Percentiles rank a stretch among this genome's conserved stretches.
Conservation (phyloP, 2,888 invertebrate genomes). For the Diarsia mendica region DNA sequence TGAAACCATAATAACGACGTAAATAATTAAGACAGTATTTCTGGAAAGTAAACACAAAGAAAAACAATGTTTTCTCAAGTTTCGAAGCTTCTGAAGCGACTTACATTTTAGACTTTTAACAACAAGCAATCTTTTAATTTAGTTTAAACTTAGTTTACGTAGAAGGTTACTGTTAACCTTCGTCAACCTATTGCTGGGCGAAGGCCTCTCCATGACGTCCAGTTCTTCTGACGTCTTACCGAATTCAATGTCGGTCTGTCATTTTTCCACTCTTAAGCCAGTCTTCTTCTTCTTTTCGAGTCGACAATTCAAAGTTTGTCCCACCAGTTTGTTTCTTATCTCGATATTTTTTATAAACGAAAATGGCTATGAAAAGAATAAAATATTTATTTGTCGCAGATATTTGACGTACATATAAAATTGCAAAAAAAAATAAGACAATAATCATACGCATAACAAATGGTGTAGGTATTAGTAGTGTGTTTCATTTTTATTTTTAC, state of each 20-base stretch:
- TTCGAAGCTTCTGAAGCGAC: not conserved
- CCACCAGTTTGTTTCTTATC: not conserved
- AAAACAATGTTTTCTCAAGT: not conserved
- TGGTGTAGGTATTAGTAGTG: too few relatives aligned
- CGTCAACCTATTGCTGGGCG: not conserved
- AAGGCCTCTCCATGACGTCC: not conserved
- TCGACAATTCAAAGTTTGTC: not conserved
- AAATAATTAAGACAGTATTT: not conserved
- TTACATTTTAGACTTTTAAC: not conserved
- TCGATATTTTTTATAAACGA: not conserved
- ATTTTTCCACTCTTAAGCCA: too few relatives aligned
- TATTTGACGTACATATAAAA: too few relatives aligned
- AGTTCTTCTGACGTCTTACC: not conserved
- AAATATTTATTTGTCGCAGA: too few relatives aligned
- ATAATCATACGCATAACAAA: too few relatives aligned
- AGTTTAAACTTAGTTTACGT: not conserved
- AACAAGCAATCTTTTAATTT: not conserved
- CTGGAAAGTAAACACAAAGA: not conserved
- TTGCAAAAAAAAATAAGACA: too few relatives aligned
- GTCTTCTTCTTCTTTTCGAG: not conserved
- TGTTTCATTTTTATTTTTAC: slow-evolving; percentile 3
- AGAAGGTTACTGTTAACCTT: not conserved
- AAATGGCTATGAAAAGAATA: not conserved
- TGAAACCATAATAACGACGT: not conserved
- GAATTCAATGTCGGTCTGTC: too few relatives aligned